phyloP scores from a whole-genome alignment of 2,797 vertebrate species.

The Neomorphus geoffroyi region DNA sequence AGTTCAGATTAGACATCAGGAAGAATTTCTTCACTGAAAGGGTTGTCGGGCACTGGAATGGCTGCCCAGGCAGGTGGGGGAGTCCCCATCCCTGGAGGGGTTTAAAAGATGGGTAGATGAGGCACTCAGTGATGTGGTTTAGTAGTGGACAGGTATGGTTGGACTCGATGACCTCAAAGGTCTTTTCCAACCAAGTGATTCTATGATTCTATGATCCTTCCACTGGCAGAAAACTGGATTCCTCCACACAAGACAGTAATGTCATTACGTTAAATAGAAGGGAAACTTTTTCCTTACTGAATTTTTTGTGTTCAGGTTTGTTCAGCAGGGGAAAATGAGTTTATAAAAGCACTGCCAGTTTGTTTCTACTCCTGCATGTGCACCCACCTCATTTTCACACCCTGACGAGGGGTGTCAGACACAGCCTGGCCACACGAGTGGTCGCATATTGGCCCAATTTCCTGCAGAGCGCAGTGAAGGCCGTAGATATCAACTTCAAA shows the following conservation, averaged over 20 bases:
- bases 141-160: too few species aligned
- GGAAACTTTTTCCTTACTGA: not conserved
- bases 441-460: slow-evolving; percentile 8
- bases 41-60: too few species aligned
- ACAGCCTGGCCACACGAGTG: not conserved
- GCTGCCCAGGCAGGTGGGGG: too few species aligned
- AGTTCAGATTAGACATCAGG: too few species aligned
- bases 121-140: too few species aligned
- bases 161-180: too few species aligned
- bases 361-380: slow-evolving; percentile 11
- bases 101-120: too few species aligned
- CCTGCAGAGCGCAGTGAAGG: not conserved
- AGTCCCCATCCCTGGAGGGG: too few species aligned
- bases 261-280: not conserved
- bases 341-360: not conserved
- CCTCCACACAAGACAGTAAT: not conserved
- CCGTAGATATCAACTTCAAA: slow-evolving; percentile 49
- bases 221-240: not conserved
- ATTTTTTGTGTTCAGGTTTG: not conserved
- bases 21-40: too few species aligned
- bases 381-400: not conserved
- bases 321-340: not conserved
- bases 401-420: not conserved
- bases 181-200: too few species aligned
- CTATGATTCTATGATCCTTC: not conserved